Conservation (phyloP, 2,888 invertebrate genomes). For the Melanostoma mellinum region DNA sequence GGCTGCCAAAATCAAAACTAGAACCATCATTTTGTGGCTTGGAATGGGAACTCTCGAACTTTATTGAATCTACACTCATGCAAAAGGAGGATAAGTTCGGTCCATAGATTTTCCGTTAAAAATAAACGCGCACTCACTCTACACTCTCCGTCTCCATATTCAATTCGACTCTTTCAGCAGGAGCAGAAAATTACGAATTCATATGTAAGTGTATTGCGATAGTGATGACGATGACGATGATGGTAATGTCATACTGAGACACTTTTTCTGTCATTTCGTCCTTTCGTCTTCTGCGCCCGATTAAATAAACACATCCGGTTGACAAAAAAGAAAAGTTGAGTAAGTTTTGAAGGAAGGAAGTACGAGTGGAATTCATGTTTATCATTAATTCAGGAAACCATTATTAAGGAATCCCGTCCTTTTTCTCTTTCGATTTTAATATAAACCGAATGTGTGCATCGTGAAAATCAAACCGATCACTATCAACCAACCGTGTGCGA, state of each 20-base stretch:
- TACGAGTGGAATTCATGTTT: conserved; percentile 12
- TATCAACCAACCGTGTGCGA: conserved; percentile 54
- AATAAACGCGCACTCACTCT: conserved; percentile 30
- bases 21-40: conserved; percentile 6
- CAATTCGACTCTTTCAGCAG: conserved; percentile 33
- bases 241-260: conserved; percentile 53
- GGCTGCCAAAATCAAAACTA: conserved; percentile 50
- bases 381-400: conserved; percentile 59
- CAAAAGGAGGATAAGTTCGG: neutral
- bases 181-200: conserved; percentile 44
- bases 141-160: too few species aligned
- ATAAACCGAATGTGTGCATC: conserved; percentile 60
- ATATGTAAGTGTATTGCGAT: conserved; percentile 31
- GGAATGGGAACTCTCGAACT: conserved; percentile 15
- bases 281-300: neutral
- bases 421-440: conserved; percentile 36
- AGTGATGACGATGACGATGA: conserved; percentile 28
- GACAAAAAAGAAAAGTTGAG: neutral
- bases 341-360: neutral
- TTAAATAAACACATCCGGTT: conserved; percentile 50
- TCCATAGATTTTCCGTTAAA: conserved; percentile 62
- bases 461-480: conserved; percentile 53
- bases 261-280: conserved; percentile 13
- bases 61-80: conserved; percentile 40
- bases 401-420: conserved; percentile 39